Conservation (phyloP, 2,888 invertebrate genomes). For the Emmelina monodactyla region DNA sequence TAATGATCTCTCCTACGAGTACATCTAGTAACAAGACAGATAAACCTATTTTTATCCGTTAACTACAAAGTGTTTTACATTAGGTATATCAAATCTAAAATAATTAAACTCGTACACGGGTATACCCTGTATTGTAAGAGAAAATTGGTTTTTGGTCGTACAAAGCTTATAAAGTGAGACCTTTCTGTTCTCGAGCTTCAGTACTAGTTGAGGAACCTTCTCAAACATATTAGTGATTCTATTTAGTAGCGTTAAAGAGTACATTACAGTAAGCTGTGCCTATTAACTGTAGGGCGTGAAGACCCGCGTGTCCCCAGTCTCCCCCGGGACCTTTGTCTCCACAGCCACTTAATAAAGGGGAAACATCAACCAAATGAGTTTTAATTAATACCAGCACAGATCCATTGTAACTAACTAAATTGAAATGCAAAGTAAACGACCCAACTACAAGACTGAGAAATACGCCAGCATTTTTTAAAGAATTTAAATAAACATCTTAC, state of each 20-base stretch:
- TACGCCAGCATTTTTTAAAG: conserved; percentile 38
- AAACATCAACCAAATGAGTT: conserved; percentile 44
- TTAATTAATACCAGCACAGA: conserved; percentile 39
- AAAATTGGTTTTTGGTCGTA: too few relatives aligned
- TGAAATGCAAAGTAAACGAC: conserved; percentile 22
- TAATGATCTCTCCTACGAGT: too few relatives aligned
- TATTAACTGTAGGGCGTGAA: conserved; percentile 51
- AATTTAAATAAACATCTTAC: conserved; percentile 61
- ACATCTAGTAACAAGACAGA: too few relatives aligned
- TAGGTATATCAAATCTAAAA: too few relatives aligned
- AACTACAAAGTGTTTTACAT: too few relatives aligned
- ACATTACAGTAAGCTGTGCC: conserved; percentile 32
- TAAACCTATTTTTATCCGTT: too few relatives aligned
- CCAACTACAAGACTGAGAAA: conserved; percentile 28
- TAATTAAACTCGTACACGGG: too few relatives aligned
- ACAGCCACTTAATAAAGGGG: conserved; percentile 58
- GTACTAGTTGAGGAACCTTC: too few relatives aligned
- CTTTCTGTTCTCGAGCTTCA: too few relatives aligned
- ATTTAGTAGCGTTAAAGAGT: not conserved
- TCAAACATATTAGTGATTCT: conserved; percentile 2
- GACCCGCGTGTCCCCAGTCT: conserved; percentile 37
- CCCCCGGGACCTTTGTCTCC: conserved; percentile 41
- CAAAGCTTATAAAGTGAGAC: too few relatives aligned
- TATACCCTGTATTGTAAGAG: too few relatives aligned
- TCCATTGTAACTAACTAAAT: conserved; percentile 29